Conservation (phyloP, 1,140 invertebrate species). For the Hylaeus anthracinus region DNA sequence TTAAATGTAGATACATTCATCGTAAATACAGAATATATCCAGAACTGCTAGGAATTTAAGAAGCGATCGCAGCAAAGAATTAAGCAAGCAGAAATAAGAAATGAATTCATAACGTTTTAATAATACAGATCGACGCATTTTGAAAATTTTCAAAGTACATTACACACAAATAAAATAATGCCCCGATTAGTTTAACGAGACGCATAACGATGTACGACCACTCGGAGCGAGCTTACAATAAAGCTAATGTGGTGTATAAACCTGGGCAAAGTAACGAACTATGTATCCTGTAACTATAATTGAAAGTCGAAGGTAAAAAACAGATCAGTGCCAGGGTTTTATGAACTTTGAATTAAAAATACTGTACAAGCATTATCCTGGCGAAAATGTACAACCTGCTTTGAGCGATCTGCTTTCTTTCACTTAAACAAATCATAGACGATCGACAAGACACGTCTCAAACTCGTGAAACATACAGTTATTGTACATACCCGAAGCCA, state of each 20-base stretch:
- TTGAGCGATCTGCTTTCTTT: slow-evolving; percentile 58
- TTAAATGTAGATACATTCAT: neutral
- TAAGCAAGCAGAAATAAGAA: neutral
- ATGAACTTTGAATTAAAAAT: slow-evolving; percentile 73
- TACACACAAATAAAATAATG: slow-evolving; percentile 1
- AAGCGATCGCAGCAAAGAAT: slow-evolving; percentile 17
- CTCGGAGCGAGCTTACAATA: slow-evolving; percentile 16
- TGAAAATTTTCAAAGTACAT: neutral
- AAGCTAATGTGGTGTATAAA: slow-evolving; percentile 52
- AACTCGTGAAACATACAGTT: slow-evolving; percentile 30
- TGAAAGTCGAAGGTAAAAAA: slow-evolving; percentile 52
- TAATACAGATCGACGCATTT: neutral
- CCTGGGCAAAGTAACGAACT: slow-evolving; percentile 41
- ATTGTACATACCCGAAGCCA: slow-evolving; percentile 34
- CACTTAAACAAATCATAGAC: slow-evolving; percentile 41
- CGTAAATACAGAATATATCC: neutral
- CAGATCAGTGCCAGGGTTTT: slow-evolving; percentile 61
- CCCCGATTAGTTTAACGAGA: slow-evolving; percentile 13
- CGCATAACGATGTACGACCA: neutral
- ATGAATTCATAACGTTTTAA: neutral
- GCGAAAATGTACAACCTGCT: slow-evolving; percentile 70
- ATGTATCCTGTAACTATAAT: slow-evolving; percentile 51
- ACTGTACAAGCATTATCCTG: slow-evolving; percentile 75
- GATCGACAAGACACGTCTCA: slow-evolving; percentile 16
- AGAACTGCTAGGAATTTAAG: neutral